Base-by-base conservation (phyloP, 1,140 invertebrate species). In the Zaprionus gabonicus region DNA sequence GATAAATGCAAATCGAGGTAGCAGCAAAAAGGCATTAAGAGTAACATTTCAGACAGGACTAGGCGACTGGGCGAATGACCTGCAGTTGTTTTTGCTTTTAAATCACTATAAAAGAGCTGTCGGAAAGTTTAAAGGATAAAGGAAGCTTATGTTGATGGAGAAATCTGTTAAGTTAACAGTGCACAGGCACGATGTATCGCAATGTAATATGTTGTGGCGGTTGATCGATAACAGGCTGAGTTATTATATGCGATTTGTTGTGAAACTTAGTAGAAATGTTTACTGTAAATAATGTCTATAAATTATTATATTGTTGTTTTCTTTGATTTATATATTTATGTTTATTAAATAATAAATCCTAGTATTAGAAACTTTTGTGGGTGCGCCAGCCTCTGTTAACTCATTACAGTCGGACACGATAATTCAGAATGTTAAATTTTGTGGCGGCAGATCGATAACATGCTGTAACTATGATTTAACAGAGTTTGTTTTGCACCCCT, bases 1-100 rank as follows among this genome's bases (percentile, higher is more conserved):
- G 28, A 46, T 34, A 68, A 83, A 77, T 68, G 36, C 57, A 76
- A 79, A 80, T 62, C 15, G 27, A 17, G 31, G 36, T 41, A 56
- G 36, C 49, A 64, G 25, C 44, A 55, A 31, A 63, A 44, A 60
- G 28, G 20, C 31, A 38, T 53, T 38, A 60, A 38, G 23, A 60
- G 20, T 34, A 25, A 49, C n/a, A 58, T 51, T 69, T 28, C 20
- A 13, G 17, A 25, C 4, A 12, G 12, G 25, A 34, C 17, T 12
- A 15, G 41, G n/a, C 53, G 25, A 58, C 66, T 59, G 27, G 4
- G 0, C 12, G 31, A 41, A 67, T 31, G n/a, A 10, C 36, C 36
- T 46, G 4, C 17, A 17, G 9, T 17, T 20, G 5, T 17, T 15
- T 1, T 15, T 1, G 36, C 5, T 9, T 12, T 9, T 20, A 3